phyloP scores from a whole-genome alignment of 2,888 invertebrate species.

The Xestia ashworthii region DNA sequence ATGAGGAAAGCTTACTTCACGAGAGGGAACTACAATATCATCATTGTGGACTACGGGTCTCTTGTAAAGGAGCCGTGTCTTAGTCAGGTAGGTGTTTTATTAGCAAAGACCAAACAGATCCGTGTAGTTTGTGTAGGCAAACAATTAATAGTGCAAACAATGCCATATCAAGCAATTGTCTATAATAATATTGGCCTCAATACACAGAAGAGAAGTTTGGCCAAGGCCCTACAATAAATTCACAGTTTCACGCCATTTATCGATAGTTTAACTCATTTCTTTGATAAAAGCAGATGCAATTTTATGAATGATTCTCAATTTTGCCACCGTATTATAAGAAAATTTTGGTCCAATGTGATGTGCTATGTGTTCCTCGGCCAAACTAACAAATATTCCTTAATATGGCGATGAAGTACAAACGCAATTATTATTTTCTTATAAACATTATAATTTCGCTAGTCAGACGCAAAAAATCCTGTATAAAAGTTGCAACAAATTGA shows the following conservation, averaged over 20 bases:
- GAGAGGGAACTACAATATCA: slow-evolving; percentile 95
- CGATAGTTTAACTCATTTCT: background rate
- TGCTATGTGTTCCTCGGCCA: background rate
- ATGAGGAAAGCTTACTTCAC: slow-evolving; percentile 95
- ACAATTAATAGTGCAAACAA: background rate
- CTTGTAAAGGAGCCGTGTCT: slow-evolving; percentile 96
- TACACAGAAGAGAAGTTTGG: background rate
- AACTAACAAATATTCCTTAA: background rate
- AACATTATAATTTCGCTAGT: slow-evolving; percentile 9
- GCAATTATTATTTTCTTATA: background rate
- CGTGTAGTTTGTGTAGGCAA: background rate
- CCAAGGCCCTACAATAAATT: background rate
- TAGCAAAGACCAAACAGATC: background rate
- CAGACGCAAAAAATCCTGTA: background rate
- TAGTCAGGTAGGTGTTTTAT: slow-evolving; percentile 91
- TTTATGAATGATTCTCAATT: background rate
- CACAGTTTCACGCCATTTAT: background rate
- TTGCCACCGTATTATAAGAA: background rate
- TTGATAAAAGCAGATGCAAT: background rate
- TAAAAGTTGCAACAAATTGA: background rate
- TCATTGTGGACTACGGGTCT: slow-evolving; percentile 96
- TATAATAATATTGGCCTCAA: background rate
- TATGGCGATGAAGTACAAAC: background rate
- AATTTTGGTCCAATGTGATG: background rate
- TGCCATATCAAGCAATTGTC: too few relatives aligned